Evolutionary conservation across 2,113 vertebrate species (phyloP).

Genomic region (Lepidothrix coronata): DNA sequence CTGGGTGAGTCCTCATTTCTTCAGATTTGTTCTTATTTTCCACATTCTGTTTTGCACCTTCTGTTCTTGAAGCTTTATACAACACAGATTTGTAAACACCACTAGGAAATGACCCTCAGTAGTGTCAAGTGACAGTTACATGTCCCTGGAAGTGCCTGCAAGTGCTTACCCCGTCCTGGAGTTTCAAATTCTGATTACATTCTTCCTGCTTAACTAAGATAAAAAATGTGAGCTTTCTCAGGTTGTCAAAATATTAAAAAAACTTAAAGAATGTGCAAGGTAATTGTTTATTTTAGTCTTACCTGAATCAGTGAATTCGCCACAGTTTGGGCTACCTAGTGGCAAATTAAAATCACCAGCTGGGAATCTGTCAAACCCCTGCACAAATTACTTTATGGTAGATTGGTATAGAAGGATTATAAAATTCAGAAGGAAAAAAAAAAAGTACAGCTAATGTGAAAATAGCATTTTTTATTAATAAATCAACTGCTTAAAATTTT

Average conservation of each 20-base stretch:
- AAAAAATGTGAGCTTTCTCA: neutral
- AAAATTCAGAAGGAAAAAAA: neutral
- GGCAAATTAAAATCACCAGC: conserved; percentile 65
- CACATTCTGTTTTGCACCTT: neutral
- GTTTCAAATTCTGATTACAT: neutral
- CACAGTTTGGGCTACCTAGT: conserved; percentile 25
- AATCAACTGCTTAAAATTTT: neutral
- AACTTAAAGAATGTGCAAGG: neutral
- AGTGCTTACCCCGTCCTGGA: neutral
- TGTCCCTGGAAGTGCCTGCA: neutral
- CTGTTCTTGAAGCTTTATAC: neutral
- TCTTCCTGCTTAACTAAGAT: neutral
- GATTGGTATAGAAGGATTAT: neutral
- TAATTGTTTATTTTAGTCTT: neutral
- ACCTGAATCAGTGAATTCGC: conserved; percentile 64
- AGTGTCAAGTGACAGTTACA: neutral
- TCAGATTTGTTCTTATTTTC: neutral
- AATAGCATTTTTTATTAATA: neutral
- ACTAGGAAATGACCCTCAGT: neutral
- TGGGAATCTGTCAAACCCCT: conserved; percentile 66
- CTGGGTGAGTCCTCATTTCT: neutral
- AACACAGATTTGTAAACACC: neutral
- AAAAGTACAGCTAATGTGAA: neutral
- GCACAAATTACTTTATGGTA: neutral
- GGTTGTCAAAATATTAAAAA: neutral